These are phyloP conservation scores for Conopomorpha cramerella DNA, from an alignment of 1,140 invertebrate genomes.

Conservation along the genomic window DNA sequence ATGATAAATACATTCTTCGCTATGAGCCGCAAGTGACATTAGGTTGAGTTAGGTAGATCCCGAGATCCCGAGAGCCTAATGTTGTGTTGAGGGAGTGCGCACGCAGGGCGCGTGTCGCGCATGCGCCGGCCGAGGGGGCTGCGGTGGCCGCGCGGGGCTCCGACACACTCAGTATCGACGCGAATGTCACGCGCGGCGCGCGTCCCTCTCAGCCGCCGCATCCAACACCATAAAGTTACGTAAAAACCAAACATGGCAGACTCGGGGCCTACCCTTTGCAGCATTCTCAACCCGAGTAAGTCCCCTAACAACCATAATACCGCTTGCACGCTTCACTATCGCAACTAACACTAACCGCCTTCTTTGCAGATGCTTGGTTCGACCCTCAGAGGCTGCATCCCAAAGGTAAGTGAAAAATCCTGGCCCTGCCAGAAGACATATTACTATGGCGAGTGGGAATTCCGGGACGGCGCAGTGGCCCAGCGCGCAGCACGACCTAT, in stretches of 20 bases:
- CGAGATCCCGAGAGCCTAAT: conserved; percentile 10
- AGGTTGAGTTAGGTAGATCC: too few relatives aligned
- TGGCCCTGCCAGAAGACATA: conserved; percentile 20
- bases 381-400: conserved; percentile 86
- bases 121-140: conserved; percentile 5
- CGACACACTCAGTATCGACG: conserved; percentile 46
- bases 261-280: conserved; percentile 45
- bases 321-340: conserved; percentile 42
- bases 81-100: conserved; percentile 7
- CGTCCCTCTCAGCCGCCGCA: conserved; percentile 19
- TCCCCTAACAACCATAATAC: conserved; percentile 21
- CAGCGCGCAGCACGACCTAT: conserved; percentile 13
- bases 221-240: conserved; percentile 37
- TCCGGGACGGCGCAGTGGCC: conserved; percentile 13
- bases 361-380: conserved; percentile 89
- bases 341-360: conserved; percentile 53
- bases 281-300: conserved; percentile 49
- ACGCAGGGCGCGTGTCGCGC: conserved; percentile 8
- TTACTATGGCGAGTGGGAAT: conserved; percentile 19
- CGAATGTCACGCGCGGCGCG: conserved; percentile 46
- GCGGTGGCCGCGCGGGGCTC: conserved; percentile 17
- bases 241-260: conserved; percentile 47
- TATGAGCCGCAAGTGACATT: too few relatives aligned
- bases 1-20: too few relatives aligned
- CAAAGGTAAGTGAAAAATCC: conserved; percentile 71